Percentiles rank a stretch among this genome's conserved stretches.
These are phyloP conservation scores for Hedya salicella DNA, from an alignment of 2,888 invertebrate species.

Conservation along the genomic window DNA sequence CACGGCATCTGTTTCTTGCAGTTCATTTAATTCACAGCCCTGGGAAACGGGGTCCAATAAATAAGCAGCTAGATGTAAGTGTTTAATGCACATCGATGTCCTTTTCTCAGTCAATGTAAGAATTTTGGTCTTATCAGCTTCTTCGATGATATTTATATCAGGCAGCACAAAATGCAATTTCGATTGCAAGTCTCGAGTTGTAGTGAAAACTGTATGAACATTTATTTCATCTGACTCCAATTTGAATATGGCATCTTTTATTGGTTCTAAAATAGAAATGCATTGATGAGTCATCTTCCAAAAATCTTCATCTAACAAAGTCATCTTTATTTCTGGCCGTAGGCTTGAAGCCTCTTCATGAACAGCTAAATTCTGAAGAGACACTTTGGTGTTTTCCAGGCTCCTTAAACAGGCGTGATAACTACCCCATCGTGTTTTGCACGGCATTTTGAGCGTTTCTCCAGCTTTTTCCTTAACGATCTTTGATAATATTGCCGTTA, in stretches of 20 bases:
- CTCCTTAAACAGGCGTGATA: background rate
- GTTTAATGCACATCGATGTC: background rate
- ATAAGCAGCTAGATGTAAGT: background rate
- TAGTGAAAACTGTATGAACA: no score
- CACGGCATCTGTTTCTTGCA: no score
- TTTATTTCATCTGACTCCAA: conserved; percentile 30
- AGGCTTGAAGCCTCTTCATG: background rate
- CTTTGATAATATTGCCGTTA: no score
- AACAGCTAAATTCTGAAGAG: background rate
- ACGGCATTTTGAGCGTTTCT: no score
- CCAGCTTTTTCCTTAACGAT: no score
- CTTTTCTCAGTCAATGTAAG: background rate
- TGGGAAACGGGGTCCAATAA: no score
- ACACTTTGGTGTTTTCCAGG: background rate
- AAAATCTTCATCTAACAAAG: conserved; percentile 46
- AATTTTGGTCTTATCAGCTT: background rate
- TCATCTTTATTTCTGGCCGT: conserved; percentile 3
- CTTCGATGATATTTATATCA: no score
- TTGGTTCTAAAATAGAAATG: conserved; percentile 43
- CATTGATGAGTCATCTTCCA: conserved; percentile 46
- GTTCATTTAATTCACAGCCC: no score
- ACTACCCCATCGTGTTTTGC: no score
- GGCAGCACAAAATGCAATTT: background rate
- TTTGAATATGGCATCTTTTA: conserved; percentile 44
- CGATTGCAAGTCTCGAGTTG: background rate